Evolutionary conservation across 1,140 invertebrate genomes (phyloP).

Genomic region (Neodiprion virginianus): DNA sequence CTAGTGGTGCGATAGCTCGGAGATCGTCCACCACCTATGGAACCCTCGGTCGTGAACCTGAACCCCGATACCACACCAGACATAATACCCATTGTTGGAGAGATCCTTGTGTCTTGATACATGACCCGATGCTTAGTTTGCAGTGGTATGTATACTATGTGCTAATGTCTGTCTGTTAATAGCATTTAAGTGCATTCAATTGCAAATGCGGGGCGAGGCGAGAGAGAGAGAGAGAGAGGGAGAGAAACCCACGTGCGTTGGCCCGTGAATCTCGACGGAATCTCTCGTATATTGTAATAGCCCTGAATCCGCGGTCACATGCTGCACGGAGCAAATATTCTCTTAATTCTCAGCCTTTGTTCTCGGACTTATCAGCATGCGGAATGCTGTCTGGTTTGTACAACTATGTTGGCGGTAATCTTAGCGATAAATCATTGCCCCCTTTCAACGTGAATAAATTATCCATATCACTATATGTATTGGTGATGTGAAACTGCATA

Average conservation of each 20-base stretch:
- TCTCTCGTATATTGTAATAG: neutral
- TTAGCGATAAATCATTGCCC: neutral
- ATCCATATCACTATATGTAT: neutral
- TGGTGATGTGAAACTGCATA: neutral
- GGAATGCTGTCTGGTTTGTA: neutral
- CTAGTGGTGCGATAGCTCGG: neutral
- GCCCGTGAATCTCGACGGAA: neutral
- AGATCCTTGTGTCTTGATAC: slow-evolving; percentile 5
- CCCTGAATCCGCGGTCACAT: neutral
- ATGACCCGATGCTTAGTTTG: neutral
- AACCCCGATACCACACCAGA: slow-evolving; percentile 1
- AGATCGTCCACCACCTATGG: neutral
- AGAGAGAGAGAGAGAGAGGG: too few relatives aligned
- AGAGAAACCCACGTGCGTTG: neutral
- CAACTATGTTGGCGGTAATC: neutral
- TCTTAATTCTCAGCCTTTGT: neutral
- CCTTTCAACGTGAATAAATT: neutral
- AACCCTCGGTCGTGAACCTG: slow-evolving; percentile 4
- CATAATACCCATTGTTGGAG: slow-evolving; percentile 5
- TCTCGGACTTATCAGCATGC: neutral
- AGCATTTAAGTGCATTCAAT: slow-evolving; percentile 7
- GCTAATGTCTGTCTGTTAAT: slow-evolving; percentile 3
- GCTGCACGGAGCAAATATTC: neutral
- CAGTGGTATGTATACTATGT: neutral
- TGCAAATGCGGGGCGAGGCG: neutral